Percentiles rank a stretch among this genome's conserved stretches.
These are phyloP conservation scores for Platycheirus rosarum DNA, from an alignment of 2,888 invertebrate genomes.

Conservation along the genomic window DNA sequence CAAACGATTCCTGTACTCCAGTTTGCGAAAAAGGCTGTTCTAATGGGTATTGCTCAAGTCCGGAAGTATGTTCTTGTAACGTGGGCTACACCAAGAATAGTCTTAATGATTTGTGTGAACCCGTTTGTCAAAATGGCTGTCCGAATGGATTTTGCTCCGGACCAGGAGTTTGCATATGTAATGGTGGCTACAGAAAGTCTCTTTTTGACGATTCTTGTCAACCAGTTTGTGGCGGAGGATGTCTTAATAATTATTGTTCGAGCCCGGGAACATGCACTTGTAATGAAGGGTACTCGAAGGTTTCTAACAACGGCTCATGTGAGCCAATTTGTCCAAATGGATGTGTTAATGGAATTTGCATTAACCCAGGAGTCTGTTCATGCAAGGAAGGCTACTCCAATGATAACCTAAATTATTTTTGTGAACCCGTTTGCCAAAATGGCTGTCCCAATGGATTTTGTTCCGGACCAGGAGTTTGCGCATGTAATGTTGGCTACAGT, in stretches of 20 bases:
- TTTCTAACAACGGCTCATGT: neutral
- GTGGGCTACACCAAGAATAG: neutral
- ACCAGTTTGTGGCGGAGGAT: neutral
- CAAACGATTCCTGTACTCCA: no score
- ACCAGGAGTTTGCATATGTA: neutral
- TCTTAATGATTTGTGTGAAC: neutral
- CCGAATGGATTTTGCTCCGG: neutral
- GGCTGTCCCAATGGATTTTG: neutral
- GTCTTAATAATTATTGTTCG: neutral
- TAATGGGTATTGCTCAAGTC: no score
- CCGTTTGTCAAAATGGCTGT: neutral
- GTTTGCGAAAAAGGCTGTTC: no score
- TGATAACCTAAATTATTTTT: neutral
- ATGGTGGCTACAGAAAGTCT: no score
- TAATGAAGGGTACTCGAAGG: neutral
- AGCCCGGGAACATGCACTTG: neutral
- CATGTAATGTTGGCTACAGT: neutral
- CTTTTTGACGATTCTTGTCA: neutral
- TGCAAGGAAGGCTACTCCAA: neutral
- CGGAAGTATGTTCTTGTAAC: neutral
- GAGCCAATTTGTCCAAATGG: neutral
- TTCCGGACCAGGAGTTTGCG: neutral
- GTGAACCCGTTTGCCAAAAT: neutral
- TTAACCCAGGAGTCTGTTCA: neutral
- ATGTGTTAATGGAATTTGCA: neutral